Percentiles rank a stretch among this genome's conserved stretches.
Conservation (phyloP, 2,888 invertebrate species). For the Rhagonycha fulva region DNA sequence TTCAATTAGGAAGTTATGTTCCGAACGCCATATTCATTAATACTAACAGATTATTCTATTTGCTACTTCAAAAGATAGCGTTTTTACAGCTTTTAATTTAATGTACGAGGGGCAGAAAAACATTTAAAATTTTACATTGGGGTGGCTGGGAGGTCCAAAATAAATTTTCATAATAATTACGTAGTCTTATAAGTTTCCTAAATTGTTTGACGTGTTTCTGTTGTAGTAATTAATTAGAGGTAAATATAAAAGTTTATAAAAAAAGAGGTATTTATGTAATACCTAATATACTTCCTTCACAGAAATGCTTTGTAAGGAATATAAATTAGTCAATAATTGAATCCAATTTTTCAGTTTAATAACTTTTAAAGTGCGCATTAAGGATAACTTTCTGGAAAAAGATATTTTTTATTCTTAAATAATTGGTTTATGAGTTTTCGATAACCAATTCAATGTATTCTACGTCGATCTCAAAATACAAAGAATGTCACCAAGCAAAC, state of each 20-base stretch:
- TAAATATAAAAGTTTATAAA: too few relatives aligned
- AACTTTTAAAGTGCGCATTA: background rate
- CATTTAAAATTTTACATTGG: too few relatives aligned
- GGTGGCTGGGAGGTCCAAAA: too few relatives aligned
- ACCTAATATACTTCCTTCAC: too few relatives aligned
- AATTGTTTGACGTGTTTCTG: too few relatives aligned
- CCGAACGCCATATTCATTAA: background rate
- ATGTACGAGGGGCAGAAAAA: too few relatives aligned
- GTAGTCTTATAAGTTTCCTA: too few relatives aligned
- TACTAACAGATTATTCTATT: background rate
- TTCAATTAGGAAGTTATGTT: background rate
- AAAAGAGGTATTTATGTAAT: too few relatives aligned
- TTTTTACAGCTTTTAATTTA: too few relatives aligned
- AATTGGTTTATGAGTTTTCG: background rate
- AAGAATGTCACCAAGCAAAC: conserved; percentile 14
- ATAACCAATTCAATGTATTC: background rate
- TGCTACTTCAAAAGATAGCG: background rate
- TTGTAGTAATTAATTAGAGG: too few relatives aligned
- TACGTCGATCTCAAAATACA: conserved; percentile 4
- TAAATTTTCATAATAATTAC: too few relatives aligned
- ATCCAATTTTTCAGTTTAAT: background rate
- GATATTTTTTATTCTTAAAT: background rate
- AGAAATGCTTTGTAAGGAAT: background rate
- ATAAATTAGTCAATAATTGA: background rate
- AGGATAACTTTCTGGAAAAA: background rate